phyloP scores from a whole-genome alignment of 2,888 invertebrate species.

The Epistrophella euchroma region DNA sequence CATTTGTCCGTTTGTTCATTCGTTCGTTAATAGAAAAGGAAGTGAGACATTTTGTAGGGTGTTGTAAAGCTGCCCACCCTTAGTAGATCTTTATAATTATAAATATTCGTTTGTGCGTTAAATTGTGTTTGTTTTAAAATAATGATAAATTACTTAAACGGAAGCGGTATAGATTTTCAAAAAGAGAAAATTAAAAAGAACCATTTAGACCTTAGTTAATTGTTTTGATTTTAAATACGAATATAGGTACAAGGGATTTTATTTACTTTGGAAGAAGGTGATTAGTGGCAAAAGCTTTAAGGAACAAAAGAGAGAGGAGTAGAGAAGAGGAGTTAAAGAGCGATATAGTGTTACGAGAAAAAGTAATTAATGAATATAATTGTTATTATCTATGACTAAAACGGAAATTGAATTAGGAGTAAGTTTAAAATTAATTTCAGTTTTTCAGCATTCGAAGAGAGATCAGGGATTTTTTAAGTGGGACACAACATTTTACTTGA shows the following conservation, averaged over 20 bases:
- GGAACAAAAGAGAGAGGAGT: not conserved
- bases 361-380: not conserved
- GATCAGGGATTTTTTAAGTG: no score
- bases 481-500: no score
- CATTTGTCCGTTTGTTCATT: constrained; percentile 48
- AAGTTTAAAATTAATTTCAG: no score
- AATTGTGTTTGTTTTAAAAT: constrained; percentile 64
- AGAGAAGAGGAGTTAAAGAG: not conserved
- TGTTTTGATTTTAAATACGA: constrained; percentile 4
- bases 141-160: constrained; percentile 50
- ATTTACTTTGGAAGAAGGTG: not conserved
- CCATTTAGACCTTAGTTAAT: constrained; percentile 18
- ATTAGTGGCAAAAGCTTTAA: constrained; percentile 1
- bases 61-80: constrained; percentile 35
- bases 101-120: constrained; percentile 62
- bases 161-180: constrained; percentile 31
- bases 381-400: not conserved
- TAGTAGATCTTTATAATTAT: constrained; percentile 33
- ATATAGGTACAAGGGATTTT: not conserved
- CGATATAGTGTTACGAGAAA: not conserved
- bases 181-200: constrained; percentile 15
- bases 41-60: constrained; percentile 58
- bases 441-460: no score
- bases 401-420: no score
- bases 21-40: constrained; percentile 60